These are phyloP conservation scores for Loxodonta africana DNA, from an alignment of 2,113 vertebrate genomes.

Conservation along the genomic window DNA sequence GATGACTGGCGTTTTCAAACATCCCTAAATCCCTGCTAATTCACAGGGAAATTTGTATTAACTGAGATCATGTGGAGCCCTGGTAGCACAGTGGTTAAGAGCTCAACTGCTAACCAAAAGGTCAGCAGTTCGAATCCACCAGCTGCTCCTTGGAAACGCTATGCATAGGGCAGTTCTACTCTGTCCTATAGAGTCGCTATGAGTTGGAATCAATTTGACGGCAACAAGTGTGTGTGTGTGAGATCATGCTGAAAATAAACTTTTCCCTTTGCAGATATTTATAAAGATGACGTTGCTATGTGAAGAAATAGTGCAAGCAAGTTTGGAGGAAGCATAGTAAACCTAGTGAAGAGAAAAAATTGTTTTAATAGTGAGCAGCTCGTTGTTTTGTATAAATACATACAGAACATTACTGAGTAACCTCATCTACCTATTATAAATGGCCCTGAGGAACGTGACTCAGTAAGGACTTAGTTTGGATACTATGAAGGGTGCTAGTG, in stretches of 20 bases:
- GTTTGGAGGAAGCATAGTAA: slow-evolving; percentile 6
- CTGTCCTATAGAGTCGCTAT: too few species aligned
- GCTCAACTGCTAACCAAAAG: too few species aligned
- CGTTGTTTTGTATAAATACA: background rate
- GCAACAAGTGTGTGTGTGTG: too few species aligned
- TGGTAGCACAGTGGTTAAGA: too few species aligned
- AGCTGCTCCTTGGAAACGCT: too few species aligned
- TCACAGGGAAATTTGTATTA: slow-evolving; percentile 18
- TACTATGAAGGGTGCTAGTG: too few species aligned
- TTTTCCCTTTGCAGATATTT: slow-evolving; percentile 29
- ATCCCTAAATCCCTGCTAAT: background rate
- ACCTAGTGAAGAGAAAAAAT: background rate
- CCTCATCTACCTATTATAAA: background rate
- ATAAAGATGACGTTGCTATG: background rate
- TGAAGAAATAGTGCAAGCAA: background rate
- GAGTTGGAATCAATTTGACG: too few species aligned
- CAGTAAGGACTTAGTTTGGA: background rate
- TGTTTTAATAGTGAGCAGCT: background rate
- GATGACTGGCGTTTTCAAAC: background rate
- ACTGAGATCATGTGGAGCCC: background rate
- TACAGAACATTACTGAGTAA: background rate
- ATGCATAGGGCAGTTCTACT: too few species aligned
- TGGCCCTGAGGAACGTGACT: background rate
- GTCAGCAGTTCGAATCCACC: too few species aligned
- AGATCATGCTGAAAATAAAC: slow-evolving; percentile 3